Evolutionary conservation across 2,113 vertebrate species (phyloP), one percentile per base, ranked within the genome.

Genomic region (Shinisaurus crocodilurus): DNA sequence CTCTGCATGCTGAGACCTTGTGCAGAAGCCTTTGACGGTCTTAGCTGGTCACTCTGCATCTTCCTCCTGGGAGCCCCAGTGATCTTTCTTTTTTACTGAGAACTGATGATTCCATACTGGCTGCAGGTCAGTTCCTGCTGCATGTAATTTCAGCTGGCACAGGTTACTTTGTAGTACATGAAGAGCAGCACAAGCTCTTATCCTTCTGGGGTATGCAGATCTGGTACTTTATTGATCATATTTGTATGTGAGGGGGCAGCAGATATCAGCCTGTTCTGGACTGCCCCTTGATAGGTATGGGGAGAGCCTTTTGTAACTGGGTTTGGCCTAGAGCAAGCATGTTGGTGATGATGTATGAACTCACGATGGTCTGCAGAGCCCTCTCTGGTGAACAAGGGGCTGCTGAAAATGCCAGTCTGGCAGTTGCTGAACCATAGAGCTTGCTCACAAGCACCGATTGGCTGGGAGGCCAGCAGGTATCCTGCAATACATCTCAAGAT

Each of bases 341-440:
- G 0, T 77, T 0, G 88, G 95, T 92, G 0, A 27, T 95, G 96
- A 95, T 95, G 94, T 92, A 65, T 43, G 32, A 91, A 43, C 91
- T 96, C 96, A 95, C 93, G 92, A 94, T 96, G 96, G 95, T 96
- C 96, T 96, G 72, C 96, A 93, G 93, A 95, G 91, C 65, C 6
- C 48, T 29, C 15, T 32, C 0, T 10, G 4, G 2, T 9, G 81
- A 32, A 29, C 0, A 20, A 12, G 93, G 88, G 76, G 65, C 86
- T 95, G 96, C 93, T 95, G 96, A 95, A 80, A 94, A 0, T 0
- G 94, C 92, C 95, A 0, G 1, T 37, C 90, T 90, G 80, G 86
- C 92, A 65, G 0, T 0, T 13, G 16, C 95, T 96, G 95, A 96
- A 90, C 94, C 81, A 0, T 0, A 1, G 1, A 57, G 3, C 81